Evolutionary conservation across 2,113 vertebrate genomes (phyloP).

Genomic region (Mustela lutreola): DNA sequence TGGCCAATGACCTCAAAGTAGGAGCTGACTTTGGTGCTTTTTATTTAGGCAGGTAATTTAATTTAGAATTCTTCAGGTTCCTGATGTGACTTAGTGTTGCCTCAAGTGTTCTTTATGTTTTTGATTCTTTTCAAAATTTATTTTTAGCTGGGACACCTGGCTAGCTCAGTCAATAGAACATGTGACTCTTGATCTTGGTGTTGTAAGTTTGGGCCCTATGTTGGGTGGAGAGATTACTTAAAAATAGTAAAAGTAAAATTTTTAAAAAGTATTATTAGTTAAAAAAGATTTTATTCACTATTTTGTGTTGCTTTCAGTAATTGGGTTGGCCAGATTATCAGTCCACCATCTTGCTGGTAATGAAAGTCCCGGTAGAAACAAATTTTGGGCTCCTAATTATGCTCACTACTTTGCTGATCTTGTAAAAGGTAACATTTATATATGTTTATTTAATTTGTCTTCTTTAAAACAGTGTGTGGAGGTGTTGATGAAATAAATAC

Average conservation of each 20-base stretch:
- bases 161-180: not conserved
- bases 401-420: not conserved
- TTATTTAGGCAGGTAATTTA: not conserved
- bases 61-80: not conserved
- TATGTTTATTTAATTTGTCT: not conserved
- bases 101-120: not conserved
- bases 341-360: not conserved
- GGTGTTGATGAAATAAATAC: not conserved
- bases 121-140: not conserved
- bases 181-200: not conserved
- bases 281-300: not conserved
- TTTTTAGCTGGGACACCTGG: not conserved
- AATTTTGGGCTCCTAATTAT: not conserved
- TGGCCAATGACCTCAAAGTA: not conserved
- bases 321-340: not conserved
- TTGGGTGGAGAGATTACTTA: not conserved
- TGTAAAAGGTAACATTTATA: not conserved
- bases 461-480: conserved; percentile 16
- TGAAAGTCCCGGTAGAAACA: not conserved
- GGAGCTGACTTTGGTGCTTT: not conserved
- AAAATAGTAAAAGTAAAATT: not conserved
- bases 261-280: not conserved
- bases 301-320: not conserved
- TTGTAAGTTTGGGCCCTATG: not conserved
- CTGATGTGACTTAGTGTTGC: not conserved